A percentile compares a stretch with the other conserved stretches of the same genome.
phyloP scores from a whole-genome alignment of 2,797 vertebrate genomes.

The Chromis chromis region DNA sequence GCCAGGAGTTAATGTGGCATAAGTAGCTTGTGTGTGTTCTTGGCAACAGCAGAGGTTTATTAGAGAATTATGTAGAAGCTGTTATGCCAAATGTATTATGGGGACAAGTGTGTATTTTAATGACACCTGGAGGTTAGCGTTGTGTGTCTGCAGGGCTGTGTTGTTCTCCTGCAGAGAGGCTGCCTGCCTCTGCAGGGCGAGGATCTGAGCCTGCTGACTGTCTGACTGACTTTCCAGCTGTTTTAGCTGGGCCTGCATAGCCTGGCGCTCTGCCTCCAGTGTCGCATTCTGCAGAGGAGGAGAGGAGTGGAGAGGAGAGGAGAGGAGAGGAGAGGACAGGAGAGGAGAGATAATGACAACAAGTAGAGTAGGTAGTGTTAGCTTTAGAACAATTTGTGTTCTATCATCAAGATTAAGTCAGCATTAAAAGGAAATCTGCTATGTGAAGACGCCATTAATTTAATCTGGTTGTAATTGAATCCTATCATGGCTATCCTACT shows the following conservation, averaged over 20 bases:
- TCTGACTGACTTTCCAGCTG: conserved; percentile 90
- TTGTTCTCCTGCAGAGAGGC: conserved; percentile 92
- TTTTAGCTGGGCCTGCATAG: conserved; percentile 89
- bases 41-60: background rate
- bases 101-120: background rate
- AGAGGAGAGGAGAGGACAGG: conserved; percentile 2
- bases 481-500: no score
- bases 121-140: conserved; percentile 92
- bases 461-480: no score
- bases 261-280: conserved; percentile 93
- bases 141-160: conserved; percentile 91
- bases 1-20: background rate
- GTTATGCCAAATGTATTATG: background rate
- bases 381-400: background rate
- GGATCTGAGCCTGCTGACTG: conserved; percentile 91
- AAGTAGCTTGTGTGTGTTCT: background rate
- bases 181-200: conserved; percentile 92
- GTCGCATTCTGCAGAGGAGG: conserved; percentile 89
- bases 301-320: conserved; percentile 4
- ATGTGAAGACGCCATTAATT: background rate
- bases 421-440: background rate
- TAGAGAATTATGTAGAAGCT: background rate
- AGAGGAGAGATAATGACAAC: conserved; percentile 16
- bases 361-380: background rate
- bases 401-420: background rate